Percentiles rank a stretch among this genome's conserved stretches.
phyloP scores from a whole-genome alignment of 2,888 invertebrate genomes.

The Orthosia gracilis region DNA sequence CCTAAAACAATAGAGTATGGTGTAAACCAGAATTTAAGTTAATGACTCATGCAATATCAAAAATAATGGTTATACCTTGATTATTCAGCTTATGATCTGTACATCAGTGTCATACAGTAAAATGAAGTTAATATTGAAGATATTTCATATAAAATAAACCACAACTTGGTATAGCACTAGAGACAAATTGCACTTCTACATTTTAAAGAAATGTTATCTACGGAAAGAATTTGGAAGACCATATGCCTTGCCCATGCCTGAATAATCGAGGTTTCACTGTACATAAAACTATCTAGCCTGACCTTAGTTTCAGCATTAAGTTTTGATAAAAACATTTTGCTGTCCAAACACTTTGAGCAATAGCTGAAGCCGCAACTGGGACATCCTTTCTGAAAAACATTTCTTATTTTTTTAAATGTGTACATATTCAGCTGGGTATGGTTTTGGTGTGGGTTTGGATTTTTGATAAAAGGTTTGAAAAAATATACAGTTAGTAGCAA shows the following conservation, averaged over 20 bases:
- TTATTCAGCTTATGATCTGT: background rate
- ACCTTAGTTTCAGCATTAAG: conserved; percentile 93
- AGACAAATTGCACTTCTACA: background rate
- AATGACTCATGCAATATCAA: background rate
- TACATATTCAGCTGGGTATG: background rate
- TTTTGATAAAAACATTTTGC: conserved; percentile 93
- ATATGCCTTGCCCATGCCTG: background rate
- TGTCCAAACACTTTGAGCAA: conserved; percentile 95
- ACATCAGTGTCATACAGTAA: background rate
- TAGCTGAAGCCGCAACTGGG: conserved; percentile 96
- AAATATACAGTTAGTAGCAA: too few species aligned
- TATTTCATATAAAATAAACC: background rate
- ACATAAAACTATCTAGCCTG: conserved; percentile 66
- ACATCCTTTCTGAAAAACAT: conserved; percentile 94
- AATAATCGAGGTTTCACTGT: background rate
- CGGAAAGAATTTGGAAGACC: background rate
- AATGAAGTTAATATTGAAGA: background rate
- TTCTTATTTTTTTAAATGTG: background rate
- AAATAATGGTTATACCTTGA: conserved; percentile 1
- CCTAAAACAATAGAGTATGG: conserved; percentile 69
- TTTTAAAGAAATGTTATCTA: background rate
- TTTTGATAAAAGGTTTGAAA: background rate
- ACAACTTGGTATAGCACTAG: background rate
- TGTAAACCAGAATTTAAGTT: background rate
- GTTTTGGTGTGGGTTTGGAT: background rate